Percentiles rank a stretch among this genome's conserved stretches.
Evolutionary conservation across 37 sponge, comb jelly and placozoan genomes (phyloP).

Genomic region (Spongilla lacustris): DNA sequence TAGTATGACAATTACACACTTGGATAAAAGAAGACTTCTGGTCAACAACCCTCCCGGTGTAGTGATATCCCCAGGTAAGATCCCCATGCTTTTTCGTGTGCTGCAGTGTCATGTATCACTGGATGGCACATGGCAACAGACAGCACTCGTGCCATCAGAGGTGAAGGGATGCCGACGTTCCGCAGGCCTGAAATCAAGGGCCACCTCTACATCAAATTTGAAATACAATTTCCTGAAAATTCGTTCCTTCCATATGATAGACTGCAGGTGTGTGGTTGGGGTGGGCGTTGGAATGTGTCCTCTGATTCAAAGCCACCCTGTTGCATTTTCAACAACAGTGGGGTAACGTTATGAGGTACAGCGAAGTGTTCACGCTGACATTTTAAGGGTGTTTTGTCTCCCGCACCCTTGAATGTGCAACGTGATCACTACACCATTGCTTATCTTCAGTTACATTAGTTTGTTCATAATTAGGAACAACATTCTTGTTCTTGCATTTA

Average conservation of each 20-base stretch:
- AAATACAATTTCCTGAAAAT: constrained; percentile 83
- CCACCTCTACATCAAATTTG: constrained; percentile 90
- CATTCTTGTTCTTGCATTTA: neutral
- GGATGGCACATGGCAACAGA: constrained; percentile 18
- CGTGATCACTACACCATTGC: neutral
- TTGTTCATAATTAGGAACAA: neutral
- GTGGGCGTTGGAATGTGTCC: neutral
- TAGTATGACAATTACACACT: constrained; percentile 61
- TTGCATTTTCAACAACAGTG: neutral
- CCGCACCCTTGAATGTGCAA: neutral
- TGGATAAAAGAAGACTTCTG: constrained; percentile 80
- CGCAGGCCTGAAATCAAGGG: constrained; percentile 63
- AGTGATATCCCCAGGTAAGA: constrained; percentile 58
- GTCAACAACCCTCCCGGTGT: constrained; percentile 60
- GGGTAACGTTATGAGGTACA: neutral
- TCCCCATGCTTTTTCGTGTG: neutral
- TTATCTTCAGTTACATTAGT: neutral
- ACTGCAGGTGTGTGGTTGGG: constrained; percentile 23
- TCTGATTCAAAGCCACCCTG: neutral
- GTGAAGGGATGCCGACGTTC: constrained; percentile 81
- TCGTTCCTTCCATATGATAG: constrained; percentile 32
- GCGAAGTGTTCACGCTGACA: neutral
- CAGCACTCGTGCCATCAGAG: constrained; percentile 55
- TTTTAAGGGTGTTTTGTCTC: neutral
- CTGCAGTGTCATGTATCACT: neutral